Conservation (phyloP, 2,113 vertebrate genomes). For the Dasyornis broadbenti region DNA sequence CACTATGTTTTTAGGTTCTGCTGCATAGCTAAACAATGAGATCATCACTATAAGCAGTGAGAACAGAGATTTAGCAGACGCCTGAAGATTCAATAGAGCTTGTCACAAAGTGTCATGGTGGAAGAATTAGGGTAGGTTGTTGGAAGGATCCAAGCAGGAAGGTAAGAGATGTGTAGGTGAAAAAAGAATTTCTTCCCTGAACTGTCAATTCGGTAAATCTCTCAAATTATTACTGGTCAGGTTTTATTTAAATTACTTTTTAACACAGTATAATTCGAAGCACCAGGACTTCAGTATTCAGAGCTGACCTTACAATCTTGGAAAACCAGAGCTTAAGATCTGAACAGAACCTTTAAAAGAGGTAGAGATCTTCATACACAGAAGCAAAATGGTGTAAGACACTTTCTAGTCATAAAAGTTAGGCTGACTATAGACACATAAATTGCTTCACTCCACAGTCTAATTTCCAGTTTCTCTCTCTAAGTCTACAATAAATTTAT, state of each 20-base stretch:
- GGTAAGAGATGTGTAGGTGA: neutral
- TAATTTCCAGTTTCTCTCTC: neutral
- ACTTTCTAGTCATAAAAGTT: neutral
- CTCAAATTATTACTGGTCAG: neutral
- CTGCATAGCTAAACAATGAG: neutral
- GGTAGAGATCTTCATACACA: neutral
- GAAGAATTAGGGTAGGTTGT: neutral
- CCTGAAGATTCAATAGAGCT: neutral
- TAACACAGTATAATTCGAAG: neutral
- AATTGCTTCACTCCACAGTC: neutral
- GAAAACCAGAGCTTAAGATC: neutral
- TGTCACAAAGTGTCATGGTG: neutral
- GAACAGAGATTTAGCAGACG: neutral
- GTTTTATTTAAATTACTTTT: neutral
- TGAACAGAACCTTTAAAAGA: neutral
- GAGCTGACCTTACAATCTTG: neutral
- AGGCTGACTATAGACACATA: neutral
- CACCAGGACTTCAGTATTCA: neutral
- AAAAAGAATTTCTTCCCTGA: neutral
- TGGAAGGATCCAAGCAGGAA: neutral
- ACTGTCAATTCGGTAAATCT: neutral
- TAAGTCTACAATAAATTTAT: neutral
- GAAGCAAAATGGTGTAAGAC: neutral
- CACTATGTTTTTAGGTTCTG: neutral
- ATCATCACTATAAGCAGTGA: neutral